Evolutionary conservation across 1,140 invertebrate species (phyloP), one percentile per base, ranked within the genome.

Genomic region (Drosophila varians): DNA sequence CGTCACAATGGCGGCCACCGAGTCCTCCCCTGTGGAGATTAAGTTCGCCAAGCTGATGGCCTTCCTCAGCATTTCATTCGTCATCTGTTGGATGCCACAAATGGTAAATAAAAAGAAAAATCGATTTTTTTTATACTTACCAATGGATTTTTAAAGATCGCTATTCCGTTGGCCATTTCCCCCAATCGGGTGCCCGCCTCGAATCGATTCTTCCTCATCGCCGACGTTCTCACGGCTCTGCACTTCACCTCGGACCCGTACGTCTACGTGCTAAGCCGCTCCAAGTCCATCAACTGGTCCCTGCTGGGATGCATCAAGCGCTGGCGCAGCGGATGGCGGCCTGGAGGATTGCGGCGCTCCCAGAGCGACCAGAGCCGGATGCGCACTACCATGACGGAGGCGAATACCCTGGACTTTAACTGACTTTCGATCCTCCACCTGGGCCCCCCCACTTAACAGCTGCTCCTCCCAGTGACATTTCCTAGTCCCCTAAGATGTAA

Each of bases 21-120:
- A 72, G 2, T 93, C 95, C 54, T 96, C 95, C 0, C 93, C 93
- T 0, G 96, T 97, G 83, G 96, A 97, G 91, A 93, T 96, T 46
- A 95, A 96, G 38, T 97, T 97, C 91, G 96, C 96, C 38, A 94
- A 95, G 71, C 92, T 97, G 2, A 97, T 97, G 96, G 94, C 95
- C 0, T 93, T 96, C 4, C 93, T 97, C 1, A 96, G 96, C 42
- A 94, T 96, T 38, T 94, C 95, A 2, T 97, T 96, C 78, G 94
- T 97, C 45, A 92, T 96, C 1, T 97, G 96, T 83, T 97, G 96
- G 96, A 93, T 96, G 92, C 96, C 96, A 2, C 96, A 97, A 91
- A 95, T 97, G 95, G 96, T 97, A 89, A 93, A 92, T 42, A 4
- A n/a, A 1, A 4, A 11, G 4, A n/a, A n/a, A n/a, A n/a, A n/a